Evolutionary conservation across 1,140 invertebrate genomes (phyloP).

Genomic region (Drosophila nasuta): DNA sequence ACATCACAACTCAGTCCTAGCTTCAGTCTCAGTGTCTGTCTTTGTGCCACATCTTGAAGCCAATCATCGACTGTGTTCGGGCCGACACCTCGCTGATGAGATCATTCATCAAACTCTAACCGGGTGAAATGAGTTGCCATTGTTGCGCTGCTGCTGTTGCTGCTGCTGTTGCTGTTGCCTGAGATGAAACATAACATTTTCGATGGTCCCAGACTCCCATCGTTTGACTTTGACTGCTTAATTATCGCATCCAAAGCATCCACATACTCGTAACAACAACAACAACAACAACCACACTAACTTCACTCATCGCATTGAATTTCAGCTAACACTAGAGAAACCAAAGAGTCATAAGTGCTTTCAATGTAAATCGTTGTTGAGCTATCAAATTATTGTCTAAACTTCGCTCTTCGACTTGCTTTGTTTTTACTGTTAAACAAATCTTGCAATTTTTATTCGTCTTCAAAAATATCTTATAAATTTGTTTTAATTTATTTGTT

Average conservation of each 20-base stretch:
- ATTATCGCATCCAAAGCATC: slow-evolving; percentile 56
- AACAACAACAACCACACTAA: not conserved
- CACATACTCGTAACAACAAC: slow-evolving; percentile 5
- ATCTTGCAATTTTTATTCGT: too few species aligned
- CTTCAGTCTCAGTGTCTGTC: not conserved
- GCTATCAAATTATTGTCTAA: not conserved
- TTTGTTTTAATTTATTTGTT: too few species aligned
- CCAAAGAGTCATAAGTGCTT: slow-evolving; percentile 4
- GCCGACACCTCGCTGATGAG: slow-evolving; percentile 83
- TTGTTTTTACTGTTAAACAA: not conserved
- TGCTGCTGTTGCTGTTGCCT: slow-evolving; percentile 15
- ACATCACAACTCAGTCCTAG: slow-evolving; percentile 8
- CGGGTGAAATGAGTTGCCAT: slow-evolving; percentile 82
- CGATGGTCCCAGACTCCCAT: slow-evolving; percentile 38
- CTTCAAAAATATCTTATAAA: too few species aligned
- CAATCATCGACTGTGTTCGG: slow-evolving; percentile 67
- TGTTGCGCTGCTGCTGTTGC: slow-evolving; percentile 54
- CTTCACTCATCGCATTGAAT: slow-evolving; percentile 6
- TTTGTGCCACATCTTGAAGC: slow-evolving; percentile 31
- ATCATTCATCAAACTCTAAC: slow-evolving; percentile 82
- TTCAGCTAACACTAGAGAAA: not conserved
- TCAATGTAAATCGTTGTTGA: not conserved
- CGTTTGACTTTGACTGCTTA: slow-evolving; percentile 72
- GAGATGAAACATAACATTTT: slow-evolving; percentile 19
- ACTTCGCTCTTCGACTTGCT: not conserved